phyloP scores from a whole-genome alignment of 2,888 invertebrate species.

The Dexiosoma caninum region DNA sequence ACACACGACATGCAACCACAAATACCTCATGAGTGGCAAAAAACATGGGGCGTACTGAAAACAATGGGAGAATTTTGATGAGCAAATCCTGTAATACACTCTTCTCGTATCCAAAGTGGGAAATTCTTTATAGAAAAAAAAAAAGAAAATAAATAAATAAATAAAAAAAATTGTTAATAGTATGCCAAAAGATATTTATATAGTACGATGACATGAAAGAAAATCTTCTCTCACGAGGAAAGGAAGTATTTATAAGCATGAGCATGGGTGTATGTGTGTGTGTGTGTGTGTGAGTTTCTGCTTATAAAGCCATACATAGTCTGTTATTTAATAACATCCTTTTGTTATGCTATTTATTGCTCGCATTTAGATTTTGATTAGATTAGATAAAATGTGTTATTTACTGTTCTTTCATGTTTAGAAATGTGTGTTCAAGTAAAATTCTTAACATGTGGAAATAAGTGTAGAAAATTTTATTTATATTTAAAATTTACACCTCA shows the following conservation, averaged over 20 bases:
- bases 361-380: slow-evolving; percentile 64
- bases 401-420: background rate
- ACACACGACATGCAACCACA: too few relatives aligned
- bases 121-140: background rate
- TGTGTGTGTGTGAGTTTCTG: background rate
- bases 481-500: background rate
- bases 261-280: background rate
- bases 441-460: background rate
- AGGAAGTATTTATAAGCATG: background rate
- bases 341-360: slow-evolving; percentile 52
- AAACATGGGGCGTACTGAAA: background rate
- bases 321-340: background rate
- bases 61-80: background rate
- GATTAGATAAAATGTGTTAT: slow-evolving; percentile 60
- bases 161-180: background rate
- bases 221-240: background rate
- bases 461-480: background rate
- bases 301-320: background rate
- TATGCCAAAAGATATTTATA: slow-evolving; percentile 47
- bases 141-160: too few relatives aligned
- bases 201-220: slow-evolving; percentile 8
- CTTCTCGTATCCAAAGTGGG: background rate
- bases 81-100: background rate
- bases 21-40: background rate
- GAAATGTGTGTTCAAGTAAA: background rate